Evolutionary conservation across 2,797 vertebrate genomes (phyloP), one percentile per base, ranked within the genome.

Genomic region (Macropodus opercularis): DNA sequence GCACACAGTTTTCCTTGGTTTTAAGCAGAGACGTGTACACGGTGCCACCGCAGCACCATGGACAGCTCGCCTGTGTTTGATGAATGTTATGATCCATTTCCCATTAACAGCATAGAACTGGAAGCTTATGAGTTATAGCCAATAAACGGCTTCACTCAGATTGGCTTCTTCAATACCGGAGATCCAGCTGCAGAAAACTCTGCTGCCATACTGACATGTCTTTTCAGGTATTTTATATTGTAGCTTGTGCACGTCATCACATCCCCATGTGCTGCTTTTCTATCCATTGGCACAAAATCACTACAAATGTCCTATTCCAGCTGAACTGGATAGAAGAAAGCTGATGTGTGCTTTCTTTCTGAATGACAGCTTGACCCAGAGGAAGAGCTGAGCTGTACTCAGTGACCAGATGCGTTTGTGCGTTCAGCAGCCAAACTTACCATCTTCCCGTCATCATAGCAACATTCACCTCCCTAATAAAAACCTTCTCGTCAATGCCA

Each of bases 71-170:
- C 3, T 58, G 34, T 79, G 81, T 35, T 2, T 57, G 81, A 89
- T 77, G 9, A 72, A 86, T 77, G 63, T 41, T 23, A 19, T 29
- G 47, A 42, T 66, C 47, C 3, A 2, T 34, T 67, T 54, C 50
- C 42, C 36, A 77, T 69, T 77, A 85, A 40, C 36, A 61, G 53
- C 36, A 51, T 48, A 35, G 54, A 63, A 79, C 34, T 56, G 63
- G 50, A 65, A 48, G 66, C 59, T 62, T 66, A 48, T 72, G 82
- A 85, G 85, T 80, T 72, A 83, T 62, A 61, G 60, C 63, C 65
- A 54, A 40, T 68, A 62, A 76, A 77, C 59, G 49, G 65, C 35
- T 60, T 72, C 69, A 51, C 63, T 75, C 56, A 36, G 53, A 51
- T 49, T 75, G 65, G 38, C 65, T 64, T 69, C 42, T 39, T 31